These are phyloP conservation scores for Piscicola geometra DNA, from an alignment of 2,888 invertebrate species.

Conservation along the genomic window DNA sequence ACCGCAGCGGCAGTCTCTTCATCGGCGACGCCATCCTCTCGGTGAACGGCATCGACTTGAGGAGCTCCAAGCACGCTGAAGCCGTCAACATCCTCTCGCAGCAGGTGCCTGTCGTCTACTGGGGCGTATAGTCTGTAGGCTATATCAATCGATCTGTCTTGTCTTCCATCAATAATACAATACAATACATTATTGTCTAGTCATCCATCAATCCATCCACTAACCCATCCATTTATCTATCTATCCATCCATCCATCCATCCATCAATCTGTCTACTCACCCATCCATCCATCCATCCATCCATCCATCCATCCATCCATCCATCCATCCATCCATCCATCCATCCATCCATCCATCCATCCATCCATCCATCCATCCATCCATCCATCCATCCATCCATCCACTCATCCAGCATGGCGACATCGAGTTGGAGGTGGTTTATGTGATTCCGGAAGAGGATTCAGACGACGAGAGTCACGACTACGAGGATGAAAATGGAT, in stretches of 20 bases:
- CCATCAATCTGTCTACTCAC: too few relatives aligned
- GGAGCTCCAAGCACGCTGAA: slow-evolving; percentile 73
- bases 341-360: too few relatives aligned
- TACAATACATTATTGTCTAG: background rate
- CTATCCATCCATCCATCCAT: too few relatives aligned
- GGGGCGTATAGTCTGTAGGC: too few relatives aligned
- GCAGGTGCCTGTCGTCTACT: slow-evolving; percentile 58
- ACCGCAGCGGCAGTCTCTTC: slow-evolving; percentile 68
- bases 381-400: background rate
- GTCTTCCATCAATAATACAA: background rate
- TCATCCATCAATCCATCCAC: too few relatives aligned
- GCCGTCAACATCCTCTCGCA: slow-evolving; percentile 74
- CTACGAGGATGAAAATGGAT: slow-evolving; percentile 54
- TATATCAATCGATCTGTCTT: too few relatives aligned
- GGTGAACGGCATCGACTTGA: slow-evolving; percentile 73
- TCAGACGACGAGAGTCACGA: slow-evolving; percentile 58
- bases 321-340: too few relatives aligned
- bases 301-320: background rate
- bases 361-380: too few relatives aligned
- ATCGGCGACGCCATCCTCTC: slow-evolving; percentile 79
- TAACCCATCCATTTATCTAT: too few relatives aligned
- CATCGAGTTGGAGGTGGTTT: slow-evolving; percentile 72
- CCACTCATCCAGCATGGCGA: slow-evolving; percentile 61
- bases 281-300: background rate
- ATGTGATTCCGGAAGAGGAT: slow-evolving; percentile 68